Conservation (phyloP, 2,888 invertebrate genomes). For the Troides aeacus region DNA sequence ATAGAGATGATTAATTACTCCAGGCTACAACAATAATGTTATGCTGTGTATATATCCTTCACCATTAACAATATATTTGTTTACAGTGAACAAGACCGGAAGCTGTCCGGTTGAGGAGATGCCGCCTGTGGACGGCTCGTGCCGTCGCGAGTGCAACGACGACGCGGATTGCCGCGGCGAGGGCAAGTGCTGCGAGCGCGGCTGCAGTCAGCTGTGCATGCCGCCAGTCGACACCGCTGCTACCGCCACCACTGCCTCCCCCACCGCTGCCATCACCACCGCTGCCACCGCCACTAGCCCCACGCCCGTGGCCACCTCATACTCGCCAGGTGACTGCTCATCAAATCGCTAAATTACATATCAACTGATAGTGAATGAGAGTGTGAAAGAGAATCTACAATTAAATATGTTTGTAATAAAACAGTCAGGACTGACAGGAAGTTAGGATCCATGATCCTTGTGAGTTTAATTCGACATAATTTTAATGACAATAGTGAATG, state of each 20-base stretch:
- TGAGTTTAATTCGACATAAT: too few relatives aligned
- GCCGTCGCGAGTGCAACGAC: constrained; percentile 85
- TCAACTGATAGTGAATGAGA: too few relatives aligned
- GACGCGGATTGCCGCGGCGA: constrained; percentile 90
- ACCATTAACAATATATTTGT: background rate
- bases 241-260: constrained; percentile 31
- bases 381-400: too few relatives aligned
- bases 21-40: too few relatives aligned
- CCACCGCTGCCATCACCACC: constrained; percentile 41
- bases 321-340: constrained; percentile 44
- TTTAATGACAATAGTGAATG: too few relatives aligned
- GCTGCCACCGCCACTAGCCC: constrained; percentile 29
- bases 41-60: too few relatives aligned
- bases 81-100: constrained; percentile 81
- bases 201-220: constrained; percentile 86
- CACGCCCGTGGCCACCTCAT: constrained; percentile 41
- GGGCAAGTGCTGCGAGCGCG: constrained; percentile 90
- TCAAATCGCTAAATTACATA: background rate
- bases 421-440: too few relatives aligned
- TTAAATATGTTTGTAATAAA: too few relatives aligned
- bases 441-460: too few relatives aligned
- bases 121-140: constrained; percentile 73
- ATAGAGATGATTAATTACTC: too few relatives aligned
- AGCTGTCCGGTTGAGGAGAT: constrained; percentile 58
- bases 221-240: constrained; percentile 44